Base-by-base conservation (phyloP, 2,113 vertebrate species). In the Platichthys flesus region DNA sequence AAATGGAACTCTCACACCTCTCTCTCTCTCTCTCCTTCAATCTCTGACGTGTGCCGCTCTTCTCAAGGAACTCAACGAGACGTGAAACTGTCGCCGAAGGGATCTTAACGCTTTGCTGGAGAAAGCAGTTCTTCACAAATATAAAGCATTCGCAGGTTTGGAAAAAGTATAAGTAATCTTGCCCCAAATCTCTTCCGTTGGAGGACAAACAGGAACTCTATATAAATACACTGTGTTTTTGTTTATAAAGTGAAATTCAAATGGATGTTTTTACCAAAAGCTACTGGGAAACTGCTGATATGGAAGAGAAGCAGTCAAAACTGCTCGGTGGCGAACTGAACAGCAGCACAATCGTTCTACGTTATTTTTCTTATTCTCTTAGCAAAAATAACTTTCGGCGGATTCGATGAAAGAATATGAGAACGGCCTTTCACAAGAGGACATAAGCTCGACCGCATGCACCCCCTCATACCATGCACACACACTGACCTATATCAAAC, bases 401-500 rank as follows among this genome's bases (percentile, higher is more conserved):
- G 37, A 66, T 52, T 71, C 1, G 66, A 56, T 51, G 59, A 61
- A 59, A 31, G 57, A 71, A 55, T 51, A 52, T 21, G 62, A 57
- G n/a, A 76, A 67, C 21, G 26, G 51, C 76, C 28, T 62, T 35
- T 10, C 54, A 71, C 68, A 74, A 40, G 60, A 49, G 51, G 45
- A 63, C 57, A 71, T 40, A 76, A 26, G 64, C 61, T 51, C 54
- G 71, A 72, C 62, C 24, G 57, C 85, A 86, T 86, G 73, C 88
- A 84, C 71, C 59, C 78, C 77, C 74, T 52, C 76, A 31, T n/a
- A 76, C 63, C 88, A 86, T 82, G 81, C 87, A 78, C 89, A 87
- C 76, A 35, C 83, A 60, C 67, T 66, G 70, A 84, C 63, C 81
- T 68, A 13, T 45, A 31, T 68, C 52, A 59, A 80, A 73, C 61